A percentile compares a stretch with the other conserved stretches of the same genome.
These are phyloP conservation scores for Galeopsomyia nigrocyanea DNA, from an alignment of 2,888 invertebrate genomes.

Conservation along the genomic window DNA sequence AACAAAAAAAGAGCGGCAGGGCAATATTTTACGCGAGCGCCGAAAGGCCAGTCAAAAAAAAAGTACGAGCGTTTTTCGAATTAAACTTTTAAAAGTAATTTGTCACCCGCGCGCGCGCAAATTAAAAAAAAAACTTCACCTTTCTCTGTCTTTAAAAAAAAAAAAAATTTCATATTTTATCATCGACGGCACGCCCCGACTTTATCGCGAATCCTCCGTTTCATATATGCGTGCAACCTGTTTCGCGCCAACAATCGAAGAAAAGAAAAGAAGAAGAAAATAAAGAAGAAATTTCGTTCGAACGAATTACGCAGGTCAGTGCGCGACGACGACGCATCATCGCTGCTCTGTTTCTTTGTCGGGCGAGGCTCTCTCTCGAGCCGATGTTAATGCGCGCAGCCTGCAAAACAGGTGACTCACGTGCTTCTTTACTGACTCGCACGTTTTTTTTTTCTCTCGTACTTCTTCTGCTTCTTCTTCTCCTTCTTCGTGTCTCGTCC, in stretches of 20 bases:
- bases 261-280: background rate
- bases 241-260: background rate
- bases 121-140: slow-evolving; percentile 18
- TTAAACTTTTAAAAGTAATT: slow-evolving; percentile 1
- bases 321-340: background rate
- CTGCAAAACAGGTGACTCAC: slow-evolving; percentile 28
- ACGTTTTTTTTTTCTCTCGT: no score
- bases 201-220: slow-evolving; percentile 17
- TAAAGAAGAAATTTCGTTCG: background rate
- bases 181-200: slow-evolving; percentile 22
- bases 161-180: slow-evolving; percentile 25
- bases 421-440: background rate
- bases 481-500: no score
- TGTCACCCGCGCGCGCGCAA: background rate
- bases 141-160: slow-evolving; percentile 17
- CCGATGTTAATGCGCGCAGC: background rate
- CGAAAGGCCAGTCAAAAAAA: no score
- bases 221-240: background rate
- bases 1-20: no score
- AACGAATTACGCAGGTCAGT: slow-evolving; percentile 28
- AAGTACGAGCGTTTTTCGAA: no score
- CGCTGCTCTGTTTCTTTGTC: background rate
- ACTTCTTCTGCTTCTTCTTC: no score
- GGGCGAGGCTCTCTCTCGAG: background rate
- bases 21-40: no score